Evolutionary conservation across 2,113 vertebrate genomes (phyloP).

Genomic region (Hemiscyllium ocellatum): DNA sequence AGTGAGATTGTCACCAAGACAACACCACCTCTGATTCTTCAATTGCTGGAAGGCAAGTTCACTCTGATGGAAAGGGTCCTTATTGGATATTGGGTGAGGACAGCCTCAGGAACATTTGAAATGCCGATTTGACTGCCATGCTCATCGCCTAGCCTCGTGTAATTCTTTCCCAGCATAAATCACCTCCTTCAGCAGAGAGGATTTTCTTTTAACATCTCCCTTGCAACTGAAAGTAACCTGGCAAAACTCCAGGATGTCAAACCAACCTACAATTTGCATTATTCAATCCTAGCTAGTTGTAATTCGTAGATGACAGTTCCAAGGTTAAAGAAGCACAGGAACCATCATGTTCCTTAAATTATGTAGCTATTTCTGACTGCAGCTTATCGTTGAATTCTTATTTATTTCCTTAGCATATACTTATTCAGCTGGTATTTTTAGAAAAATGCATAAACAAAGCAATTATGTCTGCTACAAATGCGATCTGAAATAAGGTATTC

Average conservation of each 20-base stretch:
- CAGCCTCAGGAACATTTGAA: not conserved
- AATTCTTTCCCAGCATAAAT: not conserved
- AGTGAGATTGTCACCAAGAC: no score
- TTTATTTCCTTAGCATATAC: not conserved
- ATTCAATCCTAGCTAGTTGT: not conserved
- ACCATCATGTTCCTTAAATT: not conserved
- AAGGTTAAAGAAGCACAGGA: not conserved
- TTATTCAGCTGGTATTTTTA: not conserved
- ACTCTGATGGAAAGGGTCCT: not conserved
- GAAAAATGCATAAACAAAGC: not conserved
- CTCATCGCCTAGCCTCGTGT: not conserved
- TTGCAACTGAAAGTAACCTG: constrained; percentile 7
- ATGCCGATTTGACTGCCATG: not conserved
- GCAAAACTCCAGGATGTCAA: not conserved
- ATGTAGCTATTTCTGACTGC: not conserved
- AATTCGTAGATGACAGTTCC: not conserved
- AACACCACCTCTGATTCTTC: not conserved
- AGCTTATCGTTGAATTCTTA: not conserved
- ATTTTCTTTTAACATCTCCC: not conserved
- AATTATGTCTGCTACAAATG: not conserved
- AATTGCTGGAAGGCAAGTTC: not conserved
- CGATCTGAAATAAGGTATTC: not conserved
- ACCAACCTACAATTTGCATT: not conserved
- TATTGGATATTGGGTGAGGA: not conserved
- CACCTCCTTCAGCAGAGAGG: not conserved